A percentile compares a stretch with the other conserved stretches of the same genome.
phyloP scores from a whole-genome alignment of 2,797 vertebrate genomes.

The Podarcis siculus region DNA sequence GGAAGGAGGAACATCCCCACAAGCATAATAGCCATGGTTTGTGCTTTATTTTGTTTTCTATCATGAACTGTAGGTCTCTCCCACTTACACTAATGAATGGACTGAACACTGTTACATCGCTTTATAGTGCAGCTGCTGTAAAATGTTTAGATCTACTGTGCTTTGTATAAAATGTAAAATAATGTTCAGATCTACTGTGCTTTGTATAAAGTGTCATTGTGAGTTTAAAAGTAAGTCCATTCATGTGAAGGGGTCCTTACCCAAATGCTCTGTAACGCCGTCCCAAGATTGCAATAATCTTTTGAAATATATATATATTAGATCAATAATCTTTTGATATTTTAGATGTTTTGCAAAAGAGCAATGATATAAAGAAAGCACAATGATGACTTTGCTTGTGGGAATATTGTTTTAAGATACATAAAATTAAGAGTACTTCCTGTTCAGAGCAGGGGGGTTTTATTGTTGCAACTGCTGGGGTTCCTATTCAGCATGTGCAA shows the following conservation, averaged over 20 bases:
- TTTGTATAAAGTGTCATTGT: conserved; percentile 49
- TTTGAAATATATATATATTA: not conserved
- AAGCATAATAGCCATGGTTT: conserved; percentile 25
- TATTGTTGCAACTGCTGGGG: not conserved
- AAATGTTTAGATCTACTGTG: conserved; percentile 38
- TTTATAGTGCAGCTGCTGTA: conserved; percentile 29
- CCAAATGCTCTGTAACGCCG: conserved; percentile 26
- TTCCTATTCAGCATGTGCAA: not conserved
- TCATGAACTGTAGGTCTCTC: conserved; percentile 37
- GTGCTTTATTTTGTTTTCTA: conserved; percentile 52
- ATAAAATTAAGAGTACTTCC: not conserved
- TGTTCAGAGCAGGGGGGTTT: not conserved
- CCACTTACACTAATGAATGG: conserved; percentile 35
- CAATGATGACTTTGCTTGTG: not conserved
- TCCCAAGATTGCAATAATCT: not conserved
- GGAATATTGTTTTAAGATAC: not conserved
- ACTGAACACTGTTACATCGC: conserved; percentile 30
- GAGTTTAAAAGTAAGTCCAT: conserved; percentile 52
- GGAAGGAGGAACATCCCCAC: not conserved
- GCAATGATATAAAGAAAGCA: not conserved
- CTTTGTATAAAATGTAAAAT: conserved; percentile 33
- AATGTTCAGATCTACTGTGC: conserved; percentile 39
- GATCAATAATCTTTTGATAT: not conserved
- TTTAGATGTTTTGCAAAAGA: not conserved
- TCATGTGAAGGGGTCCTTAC: conserved; percentile 1